phyloP scores from a whole-genome alignment of 2,113 vertebrate species.

The Microcebus murinus region DNA sequence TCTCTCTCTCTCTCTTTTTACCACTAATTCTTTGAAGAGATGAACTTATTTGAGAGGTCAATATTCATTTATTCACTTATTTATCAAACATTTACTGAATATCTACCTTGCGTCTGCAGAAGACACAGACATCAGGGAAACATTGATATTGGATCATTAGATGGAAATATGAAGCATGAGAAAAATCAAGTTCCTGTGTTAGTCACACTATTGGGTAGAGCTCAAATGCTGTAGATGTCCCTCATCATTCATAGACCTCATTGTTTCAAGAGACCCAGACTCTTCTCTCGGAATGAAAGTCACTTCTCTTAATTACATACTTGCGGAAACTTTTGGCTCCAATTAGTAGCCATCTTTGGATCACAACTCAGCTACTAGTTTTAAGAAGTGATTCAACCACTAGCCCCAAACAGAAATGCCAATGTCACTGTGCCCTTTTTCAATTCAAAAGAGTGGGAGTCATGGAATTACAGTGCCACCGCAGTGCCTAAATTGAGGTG shows the following conservation, averaged over 20 bases:
- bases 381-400: slow-evolving; percentile 65
- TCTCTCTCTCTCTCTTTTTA: background rate
- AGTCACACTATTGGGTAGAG: too few species aligned
- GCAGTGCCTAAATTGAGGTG: slow-evolving; percentile 23
- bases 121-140: background rate
- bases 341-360: slow-evolving; percentile 50
- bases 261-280: background rate
- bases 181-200: background rate
- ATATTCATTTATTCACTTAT: background rate
- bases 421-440: slow-evolving; percentile 59
- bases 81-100: background rate
- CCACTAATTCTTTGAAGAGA: slow-evolving; percentile 21
- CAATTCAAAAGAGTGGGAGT: slow-evolving; percentile 55
- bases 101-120: background rate
- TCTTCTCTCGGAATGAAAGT: slow-evolving; percentile 19
- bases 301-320: slow-evolving; percentile 55
- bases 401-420: slow-evolving; percentile 64
- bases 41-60: background rate
- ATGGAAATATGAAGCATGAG: background rate
- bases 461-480: slow-evolving; percentile 39
- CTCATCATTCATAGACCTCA: background rate
- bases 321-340: slow-evolving; percentile 66
- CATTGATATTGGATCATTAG: background rate
- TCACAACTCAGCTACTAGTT: slow-evolving; percentile 57
- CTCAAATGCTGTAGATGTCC: background rate